Evolutionary conservation across 2,113 vertebrate species (phyloP).

Genomic region (Caranx melampygus): DNA sequence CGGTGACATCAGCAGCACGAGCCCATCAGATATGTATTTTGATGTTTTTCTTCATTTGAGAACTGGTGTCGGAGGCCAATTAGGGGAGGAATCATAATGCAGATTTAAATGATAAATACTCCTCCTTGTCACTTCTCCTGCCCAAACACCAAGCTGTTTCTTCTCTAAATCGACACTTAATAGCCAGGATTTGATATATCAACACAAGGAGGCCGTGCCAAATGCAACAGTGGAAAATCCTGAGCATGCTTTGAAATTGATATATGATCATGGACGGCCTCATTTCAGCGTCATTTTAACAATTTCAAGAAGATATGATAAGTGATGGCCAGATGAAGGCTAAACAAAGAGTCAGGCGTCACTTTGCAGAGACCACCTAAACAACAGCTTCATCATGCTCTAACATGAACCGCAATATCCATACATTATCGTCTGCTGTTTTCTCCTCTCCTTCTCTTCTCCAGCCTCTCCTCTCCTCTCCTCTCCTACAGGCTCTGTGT

Average conservation of each 20-base stretch:
- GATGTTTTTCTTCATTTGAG: neutral
- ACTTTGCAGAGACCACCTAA: neutral
- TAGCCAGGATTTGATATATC: slow-evolving; percentile 24
- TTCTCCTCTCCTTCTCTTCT: slow-evolving; percentile 8
- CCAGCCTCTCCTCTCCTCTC: slow-evolving; percentile 10
- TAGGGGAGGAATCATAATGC: neutral
- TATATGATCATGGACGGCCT: neutral
- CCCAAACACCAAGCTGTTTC: neutral
- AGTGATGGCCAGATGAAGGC: neutral
- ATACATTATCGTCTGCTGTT: neutral
- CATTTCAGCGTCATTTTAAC: slow-evolving; percentile 27
- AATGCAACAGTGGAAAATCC: slow-evolving; percentile 53
- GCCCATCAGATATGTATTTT: neutral
- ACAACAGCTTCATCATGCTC: neutral
- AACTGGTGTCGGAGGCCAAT: neutral
- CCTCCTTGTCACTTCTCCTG: neutral
- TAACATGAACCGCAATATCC: neutral
- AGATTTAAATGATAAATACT: slow-evolving; percentile 2
- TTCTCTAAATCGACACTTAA: slow-evolving; percentile 18
- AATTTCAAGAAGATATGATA: slow-evolving; percentile 40
- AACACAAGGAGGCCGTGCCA: slow-evolving; percentile 16
- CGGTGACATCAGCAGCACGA: neutral
- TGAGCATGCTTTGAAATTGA: slow-evolving; percentile 13
- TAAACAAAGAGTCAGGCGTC: neutral
- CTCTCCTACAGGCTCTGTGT: slow-evolving; percentile 29